A percentile compares a stretch with the other conserved stretches of the same genome.
These are phyloP conservation scores for Thamnaconus septentrionalis DNA, from an alignment of 2,113 vertebrate genomes.

Conservation along the genomic window DNA sequence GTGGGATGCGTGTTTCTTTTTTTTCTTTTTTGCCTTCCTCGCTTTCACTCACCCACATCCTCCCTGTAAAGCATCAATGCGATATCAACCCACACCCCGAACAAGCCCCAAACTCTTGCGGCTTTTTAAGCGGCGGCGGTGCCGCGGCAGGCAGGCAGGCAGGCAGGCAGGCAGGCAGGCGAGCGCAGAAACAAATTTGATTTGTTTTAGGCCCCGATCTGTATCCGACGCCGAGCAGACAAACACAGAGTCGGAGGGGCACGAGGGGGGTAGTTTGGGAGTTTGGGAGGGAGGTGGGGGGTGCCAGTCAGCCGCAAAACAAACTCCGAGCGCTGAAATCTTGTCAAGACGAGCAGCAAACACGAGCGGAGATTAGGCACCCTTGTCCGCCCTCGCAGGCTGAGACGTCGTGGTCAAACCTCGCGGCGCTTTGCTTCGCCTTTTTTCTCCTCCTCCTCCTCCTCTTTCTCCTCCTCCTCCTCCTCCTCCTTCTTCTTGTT, in stretches of 20 bases:
- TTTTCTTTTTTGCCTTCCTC: not conserved
- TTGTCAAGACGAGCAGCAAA: constrained; percentile 72
- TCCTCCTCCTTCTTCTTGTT: too few species aligned
- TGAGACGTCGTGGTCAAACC: constrained; percentile 74
- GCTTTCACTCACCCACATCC: constrained; percentile 59
- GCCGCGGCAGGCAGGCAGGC: too few species aligned
- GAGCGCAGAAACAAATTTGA: constrained; percentile 54
- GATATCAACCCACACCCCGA: constrained; percentile 61
- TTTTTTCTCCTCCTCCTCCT: too few species aligned
- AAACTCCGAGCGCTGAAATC: constrained; percentile 65
- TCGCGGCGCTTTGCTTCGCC: too few species aligned
- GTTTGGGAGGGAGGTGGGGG: too few species aligned
- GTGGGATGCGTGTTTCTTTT: constrained; percentile 50
- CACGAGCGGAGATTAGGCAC: constrained; percentile 73
- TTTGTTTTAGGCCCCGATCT: constrained; percentile 59
- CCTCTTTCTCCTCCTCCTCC: too few species aligned
- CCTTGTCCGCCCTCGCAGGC: constrained; percentile 72
- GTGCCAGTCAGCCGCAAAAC: constrained; percentile 32
- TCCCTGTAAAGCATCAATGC: constrained; percentile 49
- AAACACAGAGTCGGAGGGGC: constrained; percentile 30
- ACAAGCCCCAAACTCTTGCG: not conserved
- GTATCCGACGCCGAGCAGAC: constrained; percentile 43
- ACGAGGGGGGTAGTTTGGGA: not conserved
- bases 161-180: constrained; percentile 2
- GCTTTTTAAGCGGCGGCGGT: too few species aligned